phyloP scores from a whole-genome alignment of 2,888 invertebrate species.

The Furcula furcula region DNA sequence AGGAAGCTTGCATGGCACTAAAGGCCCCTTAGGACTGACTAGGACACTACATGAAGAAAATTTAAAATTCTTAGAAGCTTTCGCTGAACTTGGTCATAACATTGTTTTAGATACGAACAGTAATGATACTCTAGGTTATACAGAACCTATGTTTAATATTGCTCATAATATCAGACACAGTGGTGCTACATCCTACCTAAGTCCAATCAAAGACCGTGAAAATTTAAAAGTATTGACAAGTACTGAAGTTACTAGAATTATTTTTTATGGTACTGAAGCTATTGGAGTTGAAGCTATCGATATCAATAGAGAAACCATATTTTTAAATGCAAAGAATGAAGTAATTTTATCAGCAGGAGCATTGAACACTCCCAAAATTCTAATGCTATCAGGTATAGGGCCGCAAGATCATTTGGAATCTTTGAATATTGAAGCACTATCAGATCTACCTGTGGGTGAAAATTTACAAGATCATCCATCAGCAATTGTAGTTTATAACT shows the following conservation, averaged over 20 bases:
- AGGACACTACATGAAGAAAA: conserved; percentile 27
- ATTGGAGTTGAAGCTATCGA: conserved; percentile 42
- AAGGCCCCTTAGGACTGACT: conserved; percentile 59
- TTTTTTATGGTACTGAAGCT: conserved; percentile 62
- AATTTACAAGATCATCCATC: conserved; percentile 68
- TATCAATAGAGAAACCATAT: conserved; percentile 29
- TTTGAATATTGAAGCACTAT: conserved; percentile 50
- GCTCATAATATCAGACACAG: conserved; percentile 67
- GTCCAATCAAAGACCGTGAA: conserved; percentile 32
- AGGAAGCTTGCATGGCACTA: conserved; percentile 42
- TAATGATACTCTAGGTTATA: conserved; percentile 50
- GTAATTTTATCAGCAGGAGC: conserved; percentile 67
- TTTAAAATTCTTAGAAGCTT: conserved; percentile 44
- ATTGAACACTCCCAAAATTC: conserved; percentile 63
- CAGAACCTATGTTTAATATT: conserved; percentile 62
- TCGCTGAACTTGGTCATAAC: conserved; percentile 59
- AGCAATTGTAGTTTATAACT: conserved; percentile 36
- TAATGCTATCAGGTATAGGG: conserved; percentile 74
- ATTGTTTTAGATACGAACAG: conserved; percentile 25
- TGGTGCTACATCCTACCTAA: conserved; percentile 70
- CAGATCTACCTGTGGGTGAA: conserved; percentile 62
- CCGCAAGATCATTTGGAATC: conserved; percentile 47
- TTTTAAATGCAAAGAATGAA: conserved; percentile 55
- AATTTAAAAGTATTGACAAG: conserved; percentile 62
- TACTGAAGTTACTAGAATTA: conserved; percentile 64